Evolutionary conservation across 2,888 invertebrate genomes (phyloP), one percentile per base, ranked within the genome.

Genomic region (Conistra vaccinii): DNA sequence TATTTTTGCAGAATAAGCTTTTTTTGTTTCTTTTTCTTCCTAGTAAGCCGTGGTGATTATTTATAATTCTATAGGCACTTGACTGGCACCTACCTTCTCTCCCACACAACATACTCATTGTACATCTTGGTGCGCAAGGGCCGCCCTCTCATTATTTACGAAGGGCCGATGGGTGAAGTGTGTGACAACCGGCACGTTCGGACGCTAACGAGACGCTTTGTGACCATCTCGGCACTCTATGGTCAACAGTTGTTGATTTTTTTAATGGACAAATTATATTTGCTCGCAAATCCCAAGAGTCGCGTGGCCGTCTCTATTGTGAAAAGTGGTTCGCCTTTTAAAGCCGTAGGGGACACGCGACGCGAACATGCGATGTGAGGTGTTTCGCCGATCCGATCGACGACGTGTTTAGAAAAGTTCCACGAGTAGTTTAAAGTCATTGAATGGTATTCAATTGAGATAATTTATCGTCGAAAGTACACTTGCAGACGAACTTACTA

Each of bases 151-250:
- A 96, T 96, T 96, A 96, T 96, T 96, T 96, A 96, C 95, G 95
- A 95, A 96, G 96, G 96, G 95, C 96, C 94, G 95, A 94, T 94
- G 94, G 94, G 91, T 95, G 94, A 94, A 95, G 95, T 95, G 95
- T 94, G 95, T 95, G 96, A 95, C 95, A 93, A 91, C 93, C 94
- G 95, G 95, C 96, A 96, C 96, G 96, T 96, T 93, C 95, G 93
- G 89, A 81, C 93, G 92, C 95, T 96, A 96, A 96, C 96, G 96
- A 96, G 96, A 96, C 94, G 95, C 94, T 96, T 96, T 96, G 96
- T 96, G 96, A 95, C 95, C 95, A 94, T 94, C 95, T 93, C 92
- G 90, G 90, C 89, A 90, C 89, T 81, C 94, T 93, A 94, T 94
- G 96, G 95, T 95, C 96, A 95, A 91, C 91, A 92, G 91, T 94